These are phyloP conservation scores for Dermochelys coriacea DNA, from an alignment of 2,797 vertebrate species.

Conservation along the genomic window DNA sequence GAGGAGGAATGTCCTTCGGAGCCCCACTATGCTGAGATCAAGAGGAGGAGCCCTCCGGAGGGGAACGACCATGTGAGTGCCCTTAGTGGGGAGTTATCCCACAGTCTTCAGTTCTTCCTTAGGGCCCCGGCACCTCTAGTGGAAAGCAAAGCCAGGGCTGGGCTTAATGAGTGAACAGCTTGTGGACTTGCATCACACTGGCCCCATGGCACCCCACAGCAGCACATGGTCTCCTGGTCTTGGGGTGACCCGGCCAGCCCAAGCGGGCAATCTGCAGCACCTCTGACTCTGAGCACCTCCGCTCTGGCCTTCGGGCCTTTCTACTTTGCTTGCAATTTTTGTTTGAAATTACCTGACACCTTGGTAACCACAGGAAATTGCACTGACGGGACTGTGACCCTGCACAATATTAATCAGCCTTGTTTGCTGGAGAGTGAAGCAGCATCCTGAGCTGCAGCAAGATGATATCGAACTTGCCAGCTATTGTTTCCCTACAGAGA, in stretches of 20 bases:
- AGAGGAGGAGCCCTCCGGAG: slow-evolving; percentile 45
- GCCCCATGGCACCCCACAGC: not conserved
- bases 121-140: not conserved
- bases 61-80: slow-evolving; percentile 58
- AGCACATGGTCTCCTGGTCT: not conserved
- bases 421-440: not conserved
- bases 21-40: not conserved
- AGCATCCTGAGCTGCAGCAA: not conserved
- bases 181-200: not conserved
- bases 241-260: not conserved
- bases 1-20: not conserved
- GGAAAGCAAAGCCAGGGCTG: not conserved
- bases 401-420: not conserved
- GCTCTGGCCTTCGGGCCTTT: not conserved
- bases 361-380: not conserved
- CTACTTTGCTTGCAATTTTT: not conserved
- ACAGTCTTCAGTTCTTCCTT: not conserved
- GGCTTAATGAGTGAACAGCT: not conserved
- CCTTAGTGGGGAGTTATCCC: not conserved
- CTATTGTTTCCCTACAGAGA: not conserved
- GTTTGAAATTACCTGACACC: not conserved
- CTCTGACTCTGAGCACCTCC: not conserved
- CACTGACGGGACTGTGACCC: not conserved
- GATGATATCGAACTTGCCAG: not conserved
- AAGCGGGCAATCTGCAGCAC: not conserved